Conservation (phyloP, 1,140 invertebrate genomes). For the Pristionchus pacificus region DNA sequence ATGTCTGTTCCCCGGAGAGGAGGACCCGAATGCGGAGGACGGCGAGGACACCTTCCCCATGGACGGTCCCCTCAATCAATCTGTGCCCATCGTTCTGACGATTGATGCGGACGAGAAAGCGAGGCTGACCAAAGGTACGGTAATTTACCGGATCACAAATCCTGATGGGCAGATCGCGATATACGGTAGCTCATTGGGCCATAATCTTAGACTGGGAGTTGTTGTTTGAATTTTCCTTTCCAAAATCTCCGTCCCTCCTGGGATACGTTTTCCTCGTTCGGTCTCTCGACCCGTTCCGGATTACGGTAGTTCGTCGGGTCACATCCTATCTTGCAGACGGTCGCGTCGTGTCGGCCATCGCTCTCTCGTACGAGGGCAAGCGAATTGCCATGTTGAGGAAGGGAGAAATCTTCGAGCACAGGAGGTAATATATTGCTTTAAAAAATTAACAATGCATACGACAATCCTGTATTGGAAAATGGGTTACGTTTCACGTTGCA, state of each 20-base stretch:
- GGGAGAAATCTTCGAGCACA: slow-evolving; percentile 86
- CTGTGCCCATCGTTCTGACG: slow-evolving; percentile 88
- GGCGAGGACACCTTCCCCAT: slow-evolving; percentile 41
- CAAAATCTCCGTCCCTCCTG: too few species aligned
- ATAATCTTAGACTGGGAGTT: too few species aligned
- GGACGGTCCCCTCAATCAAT: slow-evolving; percentile 74
- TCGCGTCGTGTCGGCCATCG: slow-evolving; percentile 43
- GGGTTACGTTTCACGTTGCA: too few species aligned
- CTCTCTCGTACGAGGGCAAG: slow-evolving; percentile 68
- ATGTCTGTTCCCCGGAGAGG: slow-evolving; percentile 29
- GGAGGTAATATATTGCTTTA: too few species aligned
- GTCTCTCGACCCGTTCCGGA: too few species aligned
- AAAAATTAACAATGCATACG: too few species aligned
- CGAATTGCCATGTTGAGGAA: slow-evolving; percentile 79
- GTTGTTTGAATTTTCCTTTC: too few species aligned
- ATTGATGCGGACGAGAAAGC: slow-evolving; percentile 71
- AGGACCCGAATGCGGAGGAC: slow-evolving; percentile 10
- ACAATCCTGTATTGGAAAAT: too few species aligned
- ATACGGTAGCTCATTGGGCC: too few species aligned
- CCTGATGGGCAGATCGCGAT: too few species aligned
- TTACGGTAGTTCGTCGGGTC: neutral
- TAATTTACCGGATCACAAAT: too few species aligned
- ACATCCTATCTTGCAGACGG: slow-evolving; percentile 1
- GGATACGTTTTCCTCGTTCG: too few species aligned
- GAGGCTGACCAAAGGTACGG: slow-evolving; percentile 23